Base-by-base conservation (phyloP, 2,113 vertebrate species). In the Lethenteron reissneri region DNA sequence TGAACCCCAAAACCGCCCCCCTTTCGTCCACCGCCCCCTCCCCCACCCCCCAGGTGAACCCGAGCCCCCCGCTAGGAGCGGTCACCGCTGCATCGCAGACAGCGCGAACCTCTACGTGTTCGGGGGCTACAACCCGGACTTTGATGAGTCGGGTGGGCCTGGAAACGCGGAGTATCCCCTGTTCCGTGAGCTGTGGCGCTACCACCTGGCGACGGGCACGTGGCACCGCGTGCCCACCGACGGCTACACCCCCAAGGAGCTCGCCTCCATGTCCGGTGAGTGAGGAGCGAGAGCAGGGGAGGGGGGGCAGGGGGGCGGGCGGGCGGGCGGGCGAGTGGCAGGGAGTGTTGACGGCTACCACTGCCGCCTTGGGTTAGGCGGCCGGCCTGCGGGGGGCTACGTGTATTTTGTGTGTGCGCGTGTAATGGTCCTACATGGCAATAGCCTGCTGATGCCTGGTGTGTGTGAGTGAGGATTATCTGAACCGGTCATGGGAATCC, bases 201-300 rank as follows among this genome's bases (percentile, higher is more conserved):
- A 92, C 77, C 88, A 95, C 81, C 97, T 97, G 64, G 90, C 90
- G 58, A 97, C 90, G 2, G 86, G 87, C 76, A 85, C 84, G 57
- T 99, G 94, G 94, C 88, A 96, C 76, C 92, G 94, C 78, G 88
- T 99, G 79, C 85, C 81, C 75, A 99, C 94, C 1, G 88, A 97
- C 57, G 94, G 94, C 71, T 95, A 88, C 78, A 95, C 96, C 88
- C 94, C 94, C 74, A 87, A 88, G 56, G 94, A 99, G 60, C 75
- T 99, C 72, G 94, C 94, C 2, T 99, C 94, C 58, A 99, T 99
- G 94, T 99, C 94, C 81, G 87, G 92, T 97, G 77, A 75, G 84
- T 85, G 72, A n/a, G 41, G 41, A 41, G 41, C 6, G 41, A 41
- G 41, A 41, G 41, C 41, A 41, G 41, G 41, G 41, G 41, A 41